Conservation (phyloP, 2,797 vertebrate genomes). For the Sitta carolinensis region DNA sequence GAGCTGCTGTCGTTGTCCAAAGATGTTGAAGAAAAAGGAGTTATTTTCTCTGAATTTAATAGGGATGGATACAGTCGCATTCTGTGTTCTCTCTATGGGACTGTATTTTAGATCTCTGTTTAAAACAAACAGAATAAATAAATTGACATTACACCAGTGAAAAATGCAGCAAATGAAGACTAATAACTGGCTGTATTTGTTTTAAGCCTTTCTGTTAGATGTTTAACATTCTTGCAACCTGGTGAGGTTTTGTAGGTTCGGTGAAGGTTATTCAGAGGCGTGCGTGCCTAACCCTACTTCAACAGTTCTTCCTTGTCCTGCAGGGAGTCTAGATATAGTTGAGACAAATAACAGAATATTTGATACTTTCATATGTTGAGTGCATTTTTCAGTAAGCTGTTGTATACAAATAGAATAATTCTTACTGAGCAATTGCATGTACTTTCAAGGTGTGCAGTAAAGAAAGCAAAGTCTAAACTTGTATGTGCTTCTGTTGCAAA, state of each 20-base stretch:
- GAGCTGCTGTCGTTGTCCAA: neutral
- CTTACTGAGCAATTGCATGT: neutral
- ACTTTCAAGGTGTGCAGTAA: neutral
- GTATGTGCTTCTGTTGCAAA: fast-evolving
- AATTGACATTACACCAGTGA: neutral
- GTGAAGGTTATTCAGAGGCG: neutral
- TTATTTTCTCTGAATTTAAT: neutral
- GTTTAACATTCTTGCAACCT: neutral
- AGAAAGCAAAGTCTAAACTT: neutral
- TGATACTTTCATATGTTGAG: neutral
- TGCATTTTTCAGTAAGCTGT: neutral
- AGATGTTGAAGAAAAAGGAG: neutral
- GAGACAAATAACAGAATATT: neutral
- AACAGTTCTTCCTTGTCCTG: neutral
- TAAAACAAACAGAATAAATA: neutral
- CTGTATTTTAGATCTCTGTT: neutral
- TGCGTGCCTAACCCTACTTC: neutral
- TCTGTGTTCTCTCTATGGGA: neutral
- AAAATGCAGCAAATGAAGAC: neutral
- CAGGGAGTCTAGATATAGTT: neutral
- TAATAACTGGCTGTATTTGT: neutral
- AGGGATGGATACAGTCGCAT: neutral
- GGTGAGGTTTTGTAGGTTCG: neutral
- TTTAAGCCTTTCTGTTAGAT: neutral
- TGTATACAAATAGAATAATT: neutral